Evolutionary conservation across 2,797 vertebrate species (phyloP).

Genomic region (Gorsachius magnificus): DNA sequence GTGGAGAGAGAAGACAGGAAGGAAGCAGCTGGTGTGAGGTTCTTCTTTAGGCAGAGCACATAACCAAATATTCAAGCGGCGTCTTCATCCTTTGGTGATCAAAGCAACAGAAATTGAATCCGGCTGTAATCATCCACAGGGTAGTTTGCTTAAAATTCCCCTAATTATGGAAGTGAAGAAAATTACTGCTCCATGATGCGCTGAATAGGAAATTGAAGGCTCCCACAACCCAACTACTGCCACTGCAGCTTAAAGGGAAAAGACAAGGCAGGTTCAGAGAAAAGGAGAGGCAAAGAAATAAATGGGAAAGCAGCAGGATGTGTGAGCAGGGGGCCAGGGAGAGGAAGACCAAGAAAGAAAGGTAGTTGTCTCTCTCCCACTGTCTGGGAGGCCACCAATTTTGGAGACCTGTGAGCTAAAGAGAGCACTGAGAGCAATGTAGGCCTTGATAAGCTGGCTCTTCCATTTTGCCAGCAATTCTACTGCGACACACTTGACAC

Average conservation of each 20-base stretch:
- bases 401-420: background rate
- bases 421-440: background rate
- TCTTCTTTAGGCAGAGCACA: constrained; percentile 32
- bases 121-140: constrained; percentile 69
- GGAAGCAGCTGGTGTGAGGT: background rate
- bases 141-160: constrained; percentile 76
- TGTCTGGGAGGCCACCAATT: background rate
- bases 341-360: background rate
- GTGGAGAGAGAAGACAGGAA: background rate
- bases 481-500: background rate
- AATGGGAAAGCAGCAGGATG: background rate
- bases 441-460: background rate
- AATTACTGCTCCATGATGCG: constrained; percentile 63
- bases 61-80: constrained; percentile 61
- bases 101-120: constrained; percentile 72
- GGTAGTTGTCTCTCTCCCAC: background rate
- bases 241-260: background rate
- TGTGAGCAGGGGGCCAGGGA: background rate
- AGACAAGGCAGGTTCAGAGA: background rate
- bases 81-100: constrained; percentile 67
- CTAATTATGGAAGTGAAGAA: constrained; percentile 75
- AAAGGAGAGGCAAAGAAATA: background rate
- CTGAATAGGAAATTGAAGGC: constrained; percentile 66
- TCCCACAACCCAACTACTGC: constrained; percentile 34
- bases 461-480: background rate